Evolutionary conservation across 2,888 invertebrate species (phyloP).

Genomic region (Encarsia formosa): DNA sequence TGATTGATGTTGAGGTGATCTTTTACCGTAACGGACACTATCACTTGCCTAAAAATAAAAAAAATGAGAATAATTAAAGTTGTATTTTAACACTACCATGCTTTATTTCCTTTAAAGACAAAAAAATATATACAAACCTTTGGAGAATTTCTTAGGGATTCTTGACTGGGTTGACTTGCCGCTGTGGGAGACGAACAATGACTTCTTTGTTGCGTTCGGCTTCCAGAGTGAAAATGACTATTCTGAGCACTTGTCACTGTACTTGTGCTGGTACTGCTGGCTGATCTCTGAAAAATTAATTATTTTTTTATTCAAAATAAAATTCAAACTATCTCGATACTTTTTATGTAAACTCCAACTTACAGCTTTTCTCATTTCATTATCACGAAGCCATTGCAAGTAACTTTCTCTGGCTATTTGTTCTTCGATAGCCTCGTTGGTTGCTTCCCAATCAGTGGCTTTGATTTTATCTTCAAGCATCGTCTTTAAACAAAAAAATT

Average conservation of each 20-base stretch:
- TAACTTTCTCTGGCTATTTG: constrained; percentile 83
- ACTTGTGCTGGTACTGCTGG: constrained; percentile 46
- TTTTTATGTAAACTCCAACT: constrained; percentile 26
- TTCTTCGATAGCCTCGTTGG: constrained; percentile 84
- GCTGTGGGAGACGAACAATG: constrained; percentile 43
- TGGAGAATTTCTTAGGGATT: constrained; percentile 43
- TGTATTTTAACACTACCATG: too few relatives aligned
- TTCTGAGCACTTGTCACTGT: constrained; percentile 46
- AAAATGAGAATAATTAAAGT: too few relatives aligned
- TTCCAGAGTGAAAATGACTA: constrained; percentile 44
- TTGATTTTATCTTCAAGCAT: constrained; percentile 87
- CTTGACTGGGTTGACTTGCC: constrained; percentile 41
- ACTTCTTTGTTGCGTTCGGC: constrained; percentile 41
- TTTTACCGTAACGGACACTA: constrained; percentile 38
- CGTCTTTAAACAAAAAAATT: constrained; percentile 54
- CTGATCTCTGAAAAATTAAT: constrained; percentile 38
- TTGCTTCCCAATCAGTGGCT: constrained; percentile 89
- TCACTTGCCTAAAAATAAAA: constrained; percentile 36
- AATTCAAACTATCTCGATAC: background rate
- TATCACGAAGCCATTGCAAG: constrained; percentile 71
- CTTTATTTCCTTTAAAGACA: constrained; percentile 27
- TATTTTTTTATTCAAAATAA: background rate
- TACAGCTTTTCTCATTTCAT: constrained; percentile 57
- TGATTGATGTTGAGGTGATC: constrained; percentile 45
- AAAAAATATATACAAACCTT: constrained; percentile 34